Conservation (phyloP, 2,797 vertebrate genomes). For the Argentina silus region DNA sequence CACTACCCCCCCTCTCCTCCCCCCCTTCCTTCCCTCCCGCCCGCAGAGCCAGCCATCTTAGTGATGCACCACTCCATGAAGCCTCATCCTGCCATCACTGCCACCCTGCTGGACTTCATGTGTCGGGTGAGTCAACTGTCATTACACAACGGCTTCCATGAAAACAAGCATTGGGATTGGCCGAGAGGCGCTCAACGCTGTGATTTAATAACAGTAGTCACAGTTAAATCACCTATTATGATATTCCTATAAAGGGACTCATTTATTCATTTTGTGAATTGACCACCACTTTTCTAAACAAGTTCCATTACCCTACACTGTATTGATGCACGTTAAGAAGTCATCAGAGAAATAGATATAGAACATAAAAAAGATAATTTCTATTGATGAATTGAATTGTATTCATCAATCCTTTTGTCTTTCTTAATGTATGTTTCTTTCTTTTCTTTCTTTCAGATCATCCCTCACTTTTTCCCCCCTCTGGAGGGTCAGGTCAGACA, state of each 20-base stretch:
- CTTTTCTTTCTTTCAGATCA: conserved; percentile 80
- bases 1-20: background rate
- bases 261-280: too few species aligned
- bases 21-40: background rate
- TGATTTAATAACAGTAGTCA: too few species aligned
- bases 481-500: conserved; percentile 91
- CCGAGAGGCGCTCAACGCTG: too few species aligned
- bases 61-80: conserved; percentile 99
- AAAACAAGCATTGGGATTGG: background rate
- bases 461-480: conserved; percentile 93
- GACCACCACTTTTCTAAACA: too few species aligned
- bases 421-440: background rate
- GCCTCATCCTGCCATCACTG: conserved; percentile 96
- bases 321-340: too few species aligned
- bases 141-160: background rate
- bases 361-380: too few species aligned
- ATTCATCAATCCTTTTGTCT: background rate
- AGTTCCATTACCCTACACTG: too few species aligned
- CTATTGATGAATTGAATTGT: background rate
- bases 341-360: too few species aligned
- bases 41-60: conserved; percentile 91
- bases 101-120: conserved; percentile 97
- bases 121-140: conserved; percentile 83
- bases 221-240: too few species aligned
- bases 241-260: too few species aligned